These are phyloP conservation scores for Alcis repandata DNA, from an alignment of 2,888 invertebrate species.

Conservation along the genomic window DNA sequence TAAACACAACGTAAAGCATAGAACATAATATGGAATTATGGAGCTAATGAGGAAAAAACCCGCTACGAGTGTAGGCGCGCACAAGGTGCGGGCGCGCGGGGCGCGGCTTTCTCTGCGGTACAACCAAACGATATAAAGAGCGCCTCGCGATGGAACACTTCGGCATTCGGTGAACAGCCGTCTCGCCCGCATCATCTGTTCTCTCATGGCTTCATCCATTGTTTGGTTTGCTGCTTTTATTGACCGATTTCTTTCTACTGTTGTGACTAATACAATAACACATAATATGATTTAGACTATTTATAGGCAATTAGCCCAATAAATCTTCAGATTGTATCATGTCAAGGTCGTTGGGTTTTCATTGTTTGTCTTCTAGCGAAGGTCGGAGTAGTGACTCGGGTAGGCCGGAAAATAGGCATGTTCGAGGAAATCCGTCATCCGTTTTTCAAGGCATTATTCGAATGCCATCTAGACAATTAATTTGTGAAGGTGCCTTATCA, in stretches of 20 bases:
- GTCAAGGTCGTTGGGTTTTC: constrained; percentile 83
- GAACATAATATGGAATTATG: constrained; percentile 77
- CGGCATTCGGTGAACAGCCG: constrained; percentile 86
- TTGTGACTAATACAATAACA: constrained; percentile 77
- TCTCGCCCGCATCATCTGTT: constrained; percentile 81
- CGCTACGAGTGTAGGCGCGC: constrained; percentile 73
- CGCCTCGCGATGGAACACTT: constrained; percentile 81
- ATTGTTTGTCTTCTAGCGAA: constrained; percentile 83
- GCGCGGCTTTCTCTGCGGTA: constrained; percentile 84
- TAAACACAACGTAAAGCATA: constrained; percentile 77
- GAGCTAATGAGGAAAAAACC: constrained; percentile 86
- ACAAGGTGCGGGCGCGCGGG: constrained; percentile 70
- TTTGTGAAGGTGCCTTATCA: constrained; percentile 59
- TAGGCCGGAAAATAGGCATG: constrained; percentile 77
- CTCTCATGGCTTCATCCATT: constrained; percentile 69
- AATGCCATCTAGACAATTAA: constrained; percentile 64
- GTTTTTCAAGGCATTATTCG: constrained; percentile 79
- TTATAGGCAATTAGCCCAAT: constrained; percentile 79
- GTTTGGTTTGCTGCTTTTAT: constrained; percentile 70
- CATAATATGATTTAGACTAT: constrained; percentile 71
- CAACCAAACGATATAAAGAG: constrained; percentile 82
- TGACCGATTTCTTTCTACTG: constrained; percentile 62
- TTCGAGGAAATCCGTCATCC: constrained; percentile 83
- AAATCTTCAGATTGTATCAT: constrained; percentile 76
- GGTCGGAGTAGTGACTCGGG: constrained; percentile 76